Percentiles rank a stretch among this genome's conserved stretches.
phyloP scores from a whole-genome alignment of 2,113 vertebrate genomes.

The zebrafish (Danio rerio) region DNA sequence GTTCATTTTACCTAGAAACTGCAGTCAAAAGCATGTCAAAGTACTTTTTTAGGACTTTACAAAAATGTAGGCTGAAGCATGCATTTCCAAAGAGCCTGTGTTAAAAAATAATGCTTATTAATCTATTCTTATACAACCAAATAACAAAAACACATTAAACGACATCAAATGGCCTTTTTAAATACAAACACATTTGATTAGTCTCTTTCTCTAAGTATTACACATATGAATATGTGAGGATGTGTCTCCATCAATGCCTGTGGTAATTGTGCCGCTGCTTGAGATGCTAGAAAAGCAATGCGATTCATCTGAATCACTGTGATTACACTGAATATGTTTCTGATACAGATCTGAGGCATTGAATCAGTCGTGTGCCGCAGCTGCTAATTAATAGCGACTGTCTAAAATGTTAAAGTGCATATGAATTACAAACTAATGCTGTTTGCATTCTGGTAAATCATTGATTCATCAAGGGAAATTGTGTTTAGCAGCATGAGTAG shows the following conservation, averaged over 20 bases:
- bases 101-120: too few species aligned
- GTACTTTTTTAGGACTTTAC: too few species aligned
- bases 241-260: neutral
- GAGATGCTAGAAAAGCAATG: conserved; percentile 3
- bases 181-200: too few species aligned
- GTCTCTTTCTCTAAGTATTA: too few species aligned
- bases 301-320: conserved; percentile 50
- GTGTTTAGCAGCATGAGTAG: neutral
- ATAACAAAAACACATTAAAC: too few species aligned
- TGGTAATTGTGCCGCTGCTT: neutral
- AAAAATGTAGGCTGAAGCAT: too few species aligned
- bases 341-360: conserved; percentile 48
- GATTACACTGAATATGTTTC: conserved; percentile 50
- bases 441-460: conserved; percentile 2
- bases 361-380: conserved; percentile 43
- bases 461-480: neutral
- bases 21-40: too few species aligned
- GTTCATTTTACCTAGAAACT: too few species aligned
- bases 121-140: too few species aligned
- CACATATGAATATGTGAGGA: neutral
- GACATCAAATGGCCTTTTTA: too few species aligned
- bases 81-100: too few species aligned
- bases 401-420: neutral
- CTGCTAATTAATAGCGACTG: conserved; percentile 57
- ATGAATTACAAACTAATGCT: conserved; percentile 11